These are phyloP conservation scores for Nipponia nippon DNA, from an alignment of 2,113 vertebrate species.

Conservation along the genomic window DNA sequence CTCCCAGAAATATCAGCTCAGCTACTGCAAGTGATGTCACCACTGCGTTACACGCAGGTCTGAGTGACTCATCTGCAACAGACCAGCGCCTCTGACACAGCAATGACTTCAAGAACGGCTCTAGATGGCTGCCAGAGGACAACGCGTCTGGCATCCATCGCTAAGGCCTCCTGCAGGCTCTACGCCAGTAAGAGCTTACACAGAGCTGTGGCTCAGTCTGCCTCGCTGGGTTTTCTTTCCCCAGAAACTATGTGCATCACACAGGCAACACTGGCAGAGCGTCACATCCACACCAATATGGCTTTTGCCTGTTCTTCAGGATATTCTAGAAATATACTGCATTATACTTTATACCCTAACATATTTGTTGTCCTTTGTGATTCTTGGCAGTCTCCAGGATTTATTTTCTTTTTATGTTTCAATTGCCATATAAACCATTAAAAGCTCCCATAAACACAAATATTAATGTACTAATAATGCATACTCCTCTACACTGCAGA, in stretches of 20 bases:
- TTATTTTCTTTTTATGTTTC: not conserved
- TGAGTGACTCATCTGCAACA: not conserved
- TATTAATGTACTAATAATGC: slow-evolving; percentile 23
- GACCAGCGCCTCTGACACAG: fast-evolving
- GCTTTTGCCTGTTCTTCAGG: not conserved
- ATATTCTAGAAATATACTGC: not conserved
- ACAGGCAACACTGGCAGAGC: not conserved
- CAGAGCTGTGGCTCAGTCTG: not conserved
- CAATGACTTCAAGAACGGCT: fast-evolving
- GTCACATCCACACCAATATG: not conserved
- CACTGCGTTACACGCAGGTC: fast-evolving
- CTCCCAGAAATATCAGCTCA: not conserved
- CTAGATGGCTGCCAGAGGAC: not conserved
- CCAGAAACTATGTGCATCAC: not conserved
- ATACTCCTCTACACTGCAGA: not conserved
- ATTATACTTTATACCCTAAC: not conserved
- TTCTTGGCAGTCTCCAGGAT: not conserved
- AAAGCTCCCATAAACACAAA: slow-evolving; percentile 51
- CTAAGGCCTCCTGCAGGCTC: not conserved
- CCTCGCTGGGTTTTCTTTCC: not conserved
- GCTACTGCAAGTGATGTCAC: not conserved
- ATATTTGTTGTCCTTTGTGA: slow-evolving; percentile 9
- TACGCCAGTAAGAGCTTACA: not conserved
- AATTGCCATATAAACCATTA: slow-evolving; percentile 42
- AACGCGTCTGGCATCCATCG: fast-evolving